A percentile compares a stretch with the other conserved stretches of the same genome.
These are phyloP conservation scores for Thamnophis sirtalis DNA, from an alignment of 2,113 vertebrate genomes.

Conservation along the genomic window DNA sequence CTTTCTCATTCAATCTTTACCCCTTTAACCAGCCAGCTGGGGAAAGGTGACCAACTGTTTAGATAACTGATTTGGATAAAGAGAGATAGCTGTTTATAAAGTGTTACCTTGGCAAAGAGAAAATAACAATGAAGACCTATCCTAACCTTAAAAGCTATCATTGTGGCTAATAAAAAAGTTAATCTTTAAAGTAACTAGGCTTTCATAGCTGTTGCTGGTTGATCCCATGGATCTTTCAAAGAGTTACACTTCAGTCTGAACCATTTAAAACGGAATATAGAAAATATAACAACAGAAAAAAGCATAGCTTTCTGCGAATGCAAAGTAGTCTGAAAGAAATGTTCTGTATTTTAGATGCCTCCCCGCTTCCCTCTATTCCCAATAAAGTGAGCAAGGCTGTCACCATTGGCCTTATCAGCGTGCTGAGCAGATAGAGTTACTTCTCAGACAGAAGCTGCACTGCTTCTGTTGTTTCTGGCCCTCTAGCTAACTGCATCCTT, in stretches of 20 bases:
- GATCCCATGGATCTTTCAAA: neutral
- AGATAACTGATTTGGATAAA: neutral
- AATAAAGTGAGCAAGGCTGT: neutral
- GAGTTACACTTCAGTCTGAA: neutral
- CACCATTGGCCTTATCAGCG: neutral
- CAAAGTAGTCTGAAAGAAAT: neutral
- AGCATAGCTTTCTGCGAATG: neutral
- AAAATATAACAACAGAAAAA: too few species aligned
- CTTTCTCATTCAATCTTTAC: neutral
- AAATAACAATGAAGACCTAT: neutral
- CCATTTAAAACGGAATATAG: neutral
- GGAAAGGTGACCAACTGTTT: neutral
- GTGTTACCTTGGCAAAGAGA: neutral
- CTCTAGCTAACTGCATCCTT: neutral
- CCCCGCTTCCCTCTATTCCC: neutral
- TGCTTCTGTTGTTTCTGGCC: neutral
- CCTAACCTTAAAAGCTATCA: neutral
- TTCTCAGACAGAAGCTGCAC: constrained; percentile 3
- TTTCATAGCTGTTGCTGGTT: neutral
- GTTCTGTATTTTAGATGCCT: neutral
- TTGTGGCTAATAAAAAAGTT: neutral
- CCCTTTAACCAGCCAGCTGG: neutral
- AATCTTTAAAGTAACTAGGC: neutral
- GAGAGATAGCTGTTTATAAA: neutral
- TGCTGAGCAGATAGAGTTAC: constrained; percentile 20